Evolutionary conservation across 2,888 invertebrate genomes (phyloP), one percentile per base, ranked within the genome.

Genomic region (Amphipyra berbera): DNA sequence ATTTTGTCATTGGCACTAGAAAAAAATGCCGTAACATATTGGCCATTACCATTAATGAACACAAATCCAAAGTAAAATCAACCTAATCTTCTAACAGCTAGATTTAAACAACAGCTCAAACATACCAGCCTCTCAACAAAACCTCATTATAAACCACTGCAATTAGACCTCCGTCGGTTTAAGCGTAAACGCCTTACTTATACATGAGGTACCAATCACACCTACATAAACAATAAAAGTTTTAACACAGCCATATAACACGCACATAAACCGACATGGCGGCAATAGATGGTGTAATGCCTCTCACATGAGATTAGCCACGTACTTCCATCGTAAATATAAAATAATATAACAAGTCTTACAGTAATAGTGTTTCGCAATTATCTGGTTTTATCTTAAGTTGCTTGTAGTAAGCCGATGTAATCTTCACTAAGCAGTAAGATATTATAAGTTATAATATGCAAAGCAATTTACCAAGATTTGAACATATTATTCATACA

Each of bases 211-310:
- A 27, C 56, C 45, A 67, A 68, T 78, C 70, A 80, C 79, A 63
- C 81, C 79, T 76, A 79, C 79, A 59, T 55, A 27, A 13, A 54
- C 59, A 63, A 62, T 81, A 81, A 79, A 79, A 49, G 9, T 46
- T 78, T 81, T 79, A 79, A 78, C 79, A 79, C 64, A 27, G 61
- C 50, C 61, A 76, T 79, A 79, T 80, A 79, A 72, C 74, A 66
- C 49, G 53, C 44, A 44, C 27, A 66, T 75, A 72, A 72, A 70
- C 46, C 27, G 65, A 70, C 47, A 33, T 15, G 54, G 59, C 35
- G 50, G 56, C 71, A 42, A 58, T 60, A 49, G 58, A 68, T 59
- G 53, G 57, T 70, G 78, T 80, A 80, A 79, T 77, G 37, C 75
- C 61, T 68, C 72, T 72, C 78, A 64, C 78, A 68, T 61, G 52